Evolutionary conservation across 2,888 invertebrate genomes (phyloP).

Genomic region (Catocala sponsa): DNA sequence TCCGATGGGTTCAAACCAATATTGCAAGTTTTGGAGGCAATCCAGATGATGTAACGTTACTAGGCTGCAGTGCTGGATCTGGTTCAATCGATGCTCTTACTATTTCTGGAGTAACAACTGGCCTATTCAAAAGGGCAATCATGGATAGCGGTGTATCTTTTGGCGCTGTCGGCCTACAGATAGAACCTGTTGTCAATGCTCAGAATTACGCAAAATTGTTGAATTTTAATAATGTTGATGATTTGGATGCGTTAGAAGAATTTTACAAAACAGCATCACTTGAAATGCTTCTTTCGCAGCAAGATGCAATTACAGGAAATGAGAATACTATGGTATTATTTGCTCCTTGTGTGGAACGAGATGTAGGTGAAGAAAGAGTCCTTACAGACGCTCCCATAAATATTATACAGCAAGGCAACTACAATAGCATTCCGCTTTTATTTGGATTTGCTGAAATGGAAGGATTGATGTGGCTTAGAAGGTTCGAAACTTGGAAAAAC

Average conservation of each 20-base stretch:
- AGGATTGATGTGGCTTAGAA: conserved; percentile 37
- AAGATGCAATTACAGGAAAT: conserved; percentile 20
- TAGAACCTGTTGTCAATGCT: conserved; percentile 64
- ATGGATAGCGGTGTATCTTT: conserved; percentile 64
- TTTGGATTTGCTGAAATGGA: conserved; percentile 66
- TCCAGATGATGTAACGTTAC: conserved; percentile 68
- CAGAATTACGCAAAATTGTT: conserved; percentile 58
- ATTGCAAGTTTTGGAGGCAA: conserved; percentile 71
- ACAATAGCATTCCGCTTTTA: conserved; percentile 60
- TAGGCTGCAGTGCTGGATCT: conserved; percentile 69
- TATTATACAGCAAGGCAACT: conserved; percentile 57
- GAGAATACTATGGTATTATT: conserved; percentile 27
- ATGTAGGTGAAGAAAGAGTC: conserved; percentile 52
- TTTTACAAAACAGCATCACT: conserved; percentile 64
- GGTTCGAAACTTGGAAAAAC: conserved; percentile 57
- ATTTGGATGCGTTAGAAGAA: conserved; percentile 60
- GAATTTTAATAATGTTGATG: conserved; percentile 56
- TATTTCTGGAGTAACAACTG: conserved; percentile 62
- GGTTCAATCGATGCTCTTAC: conserved; percentile 64
- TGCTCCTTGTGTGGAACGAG: conserved; percentile 57
- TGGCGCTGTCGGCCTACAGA: conserved; percentile 57
- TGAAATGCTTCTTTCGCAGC: conserved; percentile 44
- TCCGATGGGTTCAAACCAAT: conserved; percentile 68
- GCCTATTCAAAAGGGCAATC: conserved; percentile 68
- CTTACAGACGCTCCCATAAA: conserved; percentile 59